Evolutionary conservation across 2,113 vertebrate species (phyloP).

Genomic region (Thamnaconus septentrionalis): DNA sequence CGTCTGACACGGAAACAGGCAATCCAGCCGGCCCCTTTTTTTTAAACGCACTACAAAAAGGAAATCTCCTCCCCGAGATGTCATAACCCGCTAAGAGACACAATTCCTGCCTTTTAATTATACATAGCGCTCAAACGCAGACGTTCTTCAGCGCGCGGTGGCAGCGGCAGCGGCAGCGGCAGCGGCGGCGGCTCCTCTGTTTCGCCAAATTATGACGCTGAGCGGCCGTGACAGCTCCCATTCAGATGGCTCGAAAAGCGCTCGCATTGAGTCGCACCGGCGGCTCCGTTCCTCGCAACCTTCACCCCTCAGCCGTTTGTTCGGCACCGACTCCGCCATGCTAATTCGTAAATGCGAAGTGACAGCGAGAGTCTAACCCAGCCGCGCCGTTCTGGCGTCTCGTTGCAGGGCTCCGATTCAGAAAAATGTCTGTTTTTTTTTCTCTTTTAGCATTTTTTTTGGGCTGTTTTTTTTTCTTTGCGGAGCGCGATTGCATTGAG

Average conservation of each 20-base stretch:
- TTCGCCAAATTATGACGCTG: conserved; percentile 39
- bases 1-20: too few relatives aligned
- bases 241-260: conserved; percentile 23
- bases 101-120: conserved; percentile 1
- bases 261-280: conserved; percentile 46
- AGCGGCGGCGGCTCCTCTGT: neutral
- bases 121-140: neutral
- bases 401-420: conserved; percentile 5
- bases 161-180: too few relatives aligned
- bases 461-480: neutral
- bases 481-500: conserved; percentile 5
- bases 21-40: neutral
- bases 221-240: conserved; percentile 38
- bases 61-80: neutral
- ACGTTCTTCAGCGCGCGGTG: neutral
- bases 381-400: neutral
- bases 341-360: conserved; percentile 30
- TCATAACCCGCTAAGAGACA: neutral
- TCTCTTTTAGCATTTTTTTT: neutral
- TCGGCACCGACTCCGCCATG: conserved; percentile 7
- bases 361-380: conserved; percentile 26
- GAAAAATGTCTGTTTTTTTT: neutral
- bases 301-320: conserved; percentile 37
- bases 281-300: conserved; percentile 27
- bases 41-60: too few relatives aligned